phyloP scores from a whole-genome alignment of 2,888 invertebrate species.

The Stenodema calcarata region DNA sequence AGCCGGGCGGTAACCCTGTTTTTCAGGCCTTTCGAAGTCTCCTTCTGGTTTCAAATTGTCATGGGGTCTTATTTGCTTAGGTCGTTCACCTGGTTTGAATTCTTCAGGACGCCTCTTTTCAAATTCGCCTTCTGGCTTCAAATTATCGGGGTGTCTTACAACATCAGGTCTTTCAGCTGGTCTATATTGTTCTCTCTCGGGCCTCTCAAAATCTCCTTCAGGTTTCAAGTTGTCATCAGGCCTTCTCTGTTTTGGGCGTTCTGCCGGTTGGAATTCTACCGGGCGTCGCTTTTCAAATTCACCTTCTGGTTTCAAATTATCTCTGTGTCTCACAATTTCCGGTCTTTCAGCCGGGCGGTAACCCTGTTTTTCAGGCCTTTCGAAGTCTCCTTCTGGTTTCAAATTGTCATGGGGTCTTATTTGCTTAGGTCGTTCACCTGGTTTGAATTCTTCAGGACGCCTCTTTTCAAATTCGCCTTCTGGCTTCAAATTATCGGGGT shows the following conservation, averaged over 20 bases:
- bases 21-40: slow-evolving; percentile 64
- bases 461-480: slow-evolving; percentile 61
- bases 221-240: slow-evolving; percentile 65
- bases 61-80: slow-evolving; percentile 62
- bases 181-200: slow-evolving; percentile 60
- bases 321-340: slow-evolving; percentile 61
- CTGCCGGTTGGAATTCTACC: slow-evolving; percentile 59
- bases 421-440: slow-evolving; percentile 63
- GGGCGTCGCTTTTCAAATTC: slow-evolving; percentile 63
- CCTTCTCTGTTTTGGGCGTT: slow-evolving; percentile 60
- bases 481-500: slow-evolving; percentile 59
- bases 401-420: slow-evolving; percentile 62
- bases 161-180: slow-evolving; percentile 58
- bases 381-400: slow-evolving; percentile 62
- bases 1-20: slow-evolving; percentile 59
- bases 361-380: slow-evolving; percentile 60
- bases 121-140: slow-evolving; percentile 62
- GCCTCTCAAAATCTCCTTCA: slow-evolving; percentile 63
- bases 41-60: slow-evolving; percentile 59
- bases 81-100: slow-evolving; percentile 64
- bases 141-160: slow-evolving; percentile 59
- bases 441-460: slow-evolving; percentile 59
- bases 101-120: slow-evolving; percentile 61
- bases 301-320: slow-evolving; percentile 68
- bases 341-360: slow-evolving; percentile 55